These are phyloP conservation scores for Fragum fragum DNA, from an alignment of 2,888 invertebrate species.

Conservation along the genomic window DNA sequence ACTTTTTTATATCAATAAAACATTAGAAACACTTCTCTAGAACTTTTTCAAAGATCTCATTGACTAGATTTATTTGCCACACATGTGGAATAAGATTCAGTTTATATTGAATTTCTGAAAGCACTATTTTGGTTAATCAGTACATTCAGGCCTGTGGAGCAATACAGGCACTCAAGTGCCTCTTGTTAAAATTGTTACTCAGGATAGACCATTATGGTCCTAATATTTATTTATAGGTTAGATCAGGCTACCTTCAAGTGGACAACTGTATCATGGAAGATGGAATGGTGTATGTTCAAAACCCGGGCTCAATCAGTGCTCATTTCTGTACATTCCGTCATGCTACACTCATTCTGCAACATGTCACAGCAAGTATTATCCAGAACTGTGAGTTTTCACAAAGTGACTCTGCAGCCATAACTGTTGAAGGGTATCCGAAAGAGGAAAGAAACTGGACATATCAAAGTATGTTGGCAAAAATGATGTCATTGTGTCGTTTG, in stretches of 20 bases:
- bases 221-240: constrained; percentile 70
- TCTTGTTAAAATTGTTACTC: no score
- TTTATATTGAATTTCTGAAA: no score
- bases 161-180: no score
- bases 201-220: no score
- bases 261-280: constrained; percentile 84
- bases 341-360: constrained; percentile 78
- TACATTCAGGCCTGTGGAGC: no score
- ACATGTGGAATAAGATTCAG: no score
- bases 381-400: constrained; percentile 83
- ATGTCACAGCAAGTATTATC: constrained; percentile 79
- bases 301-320: constrained; percentile 78
- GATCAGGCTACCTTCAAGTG: constrained; percentile 81
- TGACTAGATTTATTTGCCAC: no score
- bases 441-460: constrained; percentile 80
- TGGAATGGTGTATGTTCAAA: constrained; percentile 82
- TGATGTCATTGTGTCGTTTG: constrained; percentile 60
- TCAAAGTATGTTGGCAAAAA: constrained; percentile 63
- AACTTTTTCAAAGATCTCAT: no score
- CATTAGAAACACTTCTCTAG: no score
- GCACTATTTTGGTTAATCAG: no score
- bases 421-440: constrained; percentile 79
- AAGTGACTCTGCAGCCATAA: constrained; percentile 79
- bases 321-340: constrained; percentile 82
- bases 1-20: no score